Evolutionary conservation across 2,888 invertebrate species (phyloP), one percentile per base, ranked within the genome.

Genomic region (Chaetogeoica ovagalla): DNA sequence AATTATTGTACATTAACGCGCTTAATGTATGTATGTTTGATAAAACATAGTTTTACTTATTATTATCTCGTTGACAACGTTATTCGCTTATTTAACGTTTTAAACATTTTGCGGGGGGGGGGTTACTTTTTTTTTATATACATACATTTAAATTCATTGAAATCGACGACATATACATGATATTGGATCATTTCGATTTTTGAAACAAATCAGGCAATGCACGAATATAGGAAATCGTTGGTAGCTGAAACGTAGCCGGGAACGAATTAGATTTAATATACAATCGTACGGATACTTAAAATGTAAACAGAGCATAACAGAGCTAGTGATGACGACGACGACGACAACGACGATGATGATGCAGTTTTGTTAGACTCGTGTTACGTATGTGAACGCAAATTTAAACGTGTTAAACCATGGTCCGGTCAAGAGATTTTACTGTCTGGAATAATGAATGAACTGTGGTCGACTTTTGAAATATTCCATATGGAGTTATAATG

Each of bases 261-360:
- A 43, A 43, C 43, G 57, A 75, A 66, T 75, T 21, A 19, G 39
- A 75, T 57, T 66, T 66, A 75, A 57, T 6, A 43, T 30, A 43
- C n/a, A 57, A 59, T 75, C 57, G 75, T 66, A 55, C 3, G 9
- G n/a, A 57, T 15, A 15, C 66, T 66, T 43, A 59, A 66, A 59
- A 23, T 59, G 75, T 75, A 75, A 75, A 66, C 66, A 66, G 75
- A 75, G 75, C 75, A 66, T 75, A 19, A 66, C 75, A 13, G 13
- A 48, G 11, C 59, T n/a, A 43, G 15, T 17, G 39, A 59, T 70
- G n/a, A 70, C 39, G 68, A 17, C 23, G 43, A 43, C 43, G 43
- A 57, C 57, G 30, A 70, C 37, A 19, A 55, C 63, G 37, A 63
- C 63, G 74, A 74, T 74, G 39, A 57, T 74, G 39, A 30, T 30